Evolutionary conservation across 2,797 vertebrate genomes (phyloP), one percentile per base, ranked within the genome.

Genomic region (Brotula barbata): DNA sequence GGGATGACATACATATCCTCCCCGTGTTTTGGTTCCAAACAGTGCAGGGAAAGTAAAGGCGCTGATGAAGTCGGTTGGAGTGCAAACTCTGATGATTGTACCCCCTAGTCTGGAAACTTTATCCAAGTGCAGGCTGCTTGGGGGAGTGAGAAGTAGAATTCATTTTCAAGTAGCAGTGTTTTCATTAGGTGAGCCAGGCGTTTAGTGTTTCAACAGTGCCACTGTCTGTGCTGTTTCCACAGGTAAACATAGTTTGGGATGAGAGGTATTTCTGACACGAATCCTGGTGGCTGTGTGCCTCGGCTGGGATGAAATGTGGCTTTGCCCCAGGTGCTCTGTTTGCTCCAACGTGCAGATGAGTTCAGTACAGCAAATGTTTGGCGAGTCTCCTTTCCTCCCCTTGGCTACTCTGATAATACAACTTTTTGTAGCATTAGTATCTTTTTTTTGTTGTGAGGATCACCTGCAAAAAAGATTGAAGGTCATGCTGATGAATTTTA

Each of bases 291-390:
- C 36, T 19, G 2, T 28, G 39, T 55, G 52, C 12, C 37, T 6
- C 21, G 7, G 20, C 33, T 64, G 2, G 41, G 54, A 58, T 64
- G 51, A 75, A 75, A 73, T 67, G 67, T 66, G 58, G 49, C 41
- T 62, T 42, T 40, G 22, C 46, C 49, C 37, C 28, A 40, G 50
- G 73, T 61, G 46, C 23, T 61, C 40, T 73, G 56, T 83, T 81
- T 79, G 65, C 71, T 75, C 41, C 56, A 12, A 37, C 51, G 17
- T 75, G 72, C 73, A 78, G 45, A 71, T 59, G 60, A 60, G 56
- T 53, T 75, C 48, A 77, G 66, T 48, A 50, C 63, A 71, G 75
- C 69, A 81, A 81, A 81, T 84, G 77, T 83, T 85, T 84, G 68
- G 63, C 7, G 1, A 72, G 48, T 49, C 68, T 75, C 17, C 7